A percentile compares a stretch with the other conserved stretches of the same genome.
Conservation (phyloP, 2,113 vertebrate genomes). For the Tichodroma muraria region DNA sequence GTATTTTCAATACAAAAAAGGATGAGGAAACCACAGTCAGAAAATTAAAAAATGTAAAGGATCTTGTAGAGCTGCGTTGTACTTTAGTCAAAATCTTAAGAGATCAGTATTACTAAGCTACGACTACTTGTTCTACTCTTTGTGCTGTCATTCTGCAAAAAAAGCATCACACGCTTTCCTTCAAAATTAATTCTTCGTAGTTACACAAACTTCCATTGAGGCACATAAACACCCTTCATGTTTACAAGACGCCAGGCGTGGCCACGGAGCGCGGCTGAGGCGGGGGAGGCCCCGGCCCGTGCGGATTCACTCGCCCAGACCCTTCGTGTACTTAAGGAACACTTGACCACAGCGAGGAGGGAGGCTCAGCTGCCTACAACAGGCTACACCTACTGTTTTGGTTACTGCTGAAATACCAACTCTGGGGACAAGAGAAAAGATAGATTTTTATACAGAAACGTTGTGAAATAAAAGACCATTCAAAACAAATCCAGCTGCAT, state of each 20-base stretch:
- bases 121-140: neutral
- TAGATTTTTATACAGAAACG: neutral
- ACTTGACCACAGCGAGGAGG: neutral
- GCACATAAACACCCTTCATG: conserved; percentile 17
- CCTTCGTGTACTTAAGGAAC: neutral
- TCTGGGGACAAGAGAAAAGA: neutral
- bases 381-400: neutral
- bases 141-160: conserved; percentile 25
- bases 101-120: neutral
- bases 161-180: conserved; percentile 17
- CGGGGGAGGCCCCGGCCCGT: neutral
- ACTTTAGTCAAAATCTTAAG: neutral
- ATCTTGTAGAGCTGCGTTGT: neutral
- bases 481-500: neutral
- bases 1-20: neutral
- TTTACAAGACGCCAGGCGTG: neutral
- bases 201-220: neutral
- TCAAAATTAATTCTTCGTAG: conserved; percentile 26
- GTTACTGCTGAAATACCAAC: neutral
- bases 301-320: neutral
- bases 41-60: neutral
- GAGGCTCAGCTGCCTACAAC: neutral
- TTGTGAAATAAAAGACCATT: neutral
- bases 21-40: neutral
- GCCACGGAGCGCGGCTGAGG: neutral